Conservation (phyloP, 2,888 invertebrate species). For the Arrhopalites spinosus region DNA sequence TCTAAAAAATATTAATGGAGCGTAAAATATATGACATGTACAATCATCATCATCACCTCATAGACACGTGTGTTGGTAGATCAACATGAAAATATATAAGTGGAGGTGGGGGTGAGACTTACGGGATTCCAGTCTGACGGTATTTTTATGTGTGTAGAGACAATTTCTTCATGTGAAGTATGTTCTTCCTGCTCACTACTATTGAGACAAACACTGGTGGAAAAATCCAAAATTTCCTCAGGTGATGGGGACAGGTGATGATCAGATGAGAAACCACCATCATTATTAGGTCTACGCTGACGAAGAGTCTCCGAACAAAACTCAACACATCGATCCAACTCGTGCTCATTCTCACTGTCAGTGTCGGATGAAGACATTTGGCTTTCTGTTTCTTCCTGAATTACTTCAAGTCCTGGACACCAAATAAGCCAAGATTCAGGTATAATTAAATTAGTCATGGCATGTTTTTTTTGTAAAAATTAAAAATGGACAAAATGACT, state of each 20-base stretch:
- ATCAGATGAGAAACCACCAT: conserved; percentile 19
- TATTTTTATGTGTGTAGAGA: conserved; percentile 54
- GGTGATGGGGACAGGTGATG: conserved; percentile 21
- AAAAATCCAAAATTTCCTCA: conserved; percentile 24
- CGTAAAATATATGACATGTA: neutral
- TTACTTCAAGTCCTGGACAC: conserved; percentile 53
- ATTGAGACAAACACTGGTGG: neutral
- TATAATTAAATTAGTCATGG: neutral
- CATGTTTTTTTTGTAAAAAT: neutral
- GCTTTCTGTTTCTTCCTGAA: conserved; percentile 56
- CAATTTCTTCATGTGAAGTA: conserved; percentile 46
- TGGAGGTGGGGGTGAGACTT: too few relatives aligned
- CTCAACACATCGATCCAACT: conserved; percentile 49
- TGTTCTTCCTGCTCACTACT: conserved; percentile 28
- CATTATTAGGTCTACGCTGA: conserved; percentile 33
- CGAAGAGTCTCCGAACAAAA: conserved; percentile 45
- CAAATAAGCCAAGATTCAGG: neutral
- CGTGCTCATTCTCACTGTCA: conserved; percentile 44
- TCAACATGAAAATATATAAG: too few relatives aligned
- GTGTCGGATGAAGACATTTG: conserved; percentile 56
- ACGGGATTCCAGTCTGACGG: conserved; percentile 55
- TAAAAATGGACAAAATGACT: neutral
- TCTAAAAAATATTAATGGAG: conserved; percentile 38
- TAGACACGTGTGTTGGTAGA: too few relatives aligned
- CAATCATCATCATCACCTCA: too few relatives aligned